These are phyloP conservation scores for Perccottus glenii DNA, from an alignment of 2,113 vertebrate genomes.

Conservation along the genomic window DNA sequence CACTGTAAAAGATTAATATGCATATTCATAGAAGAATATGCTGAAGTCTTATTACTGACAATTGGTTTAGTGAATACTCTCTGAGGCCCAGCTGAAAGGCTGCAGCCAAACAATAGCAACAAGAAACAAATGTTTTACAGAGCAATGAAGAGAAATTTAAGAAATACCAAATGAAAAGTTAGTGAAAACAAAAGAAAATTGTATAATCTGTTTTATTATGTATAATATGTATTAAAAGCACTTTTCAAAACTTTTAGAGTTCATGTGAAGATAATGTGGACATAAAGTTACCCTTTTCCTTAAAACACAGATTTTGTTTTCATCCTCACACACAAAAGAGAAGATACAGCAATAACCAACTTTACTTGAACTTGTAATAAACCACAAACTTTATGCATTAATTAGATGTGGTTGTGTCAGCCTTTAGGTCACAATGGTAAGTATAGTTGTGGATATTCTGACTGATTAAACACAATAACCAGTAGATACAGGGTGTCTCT, in stretches of 20 bases:
- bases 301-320: too few species aligned
- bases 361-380: too few species aligned
- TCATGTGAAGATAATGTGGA: too few species aligned
- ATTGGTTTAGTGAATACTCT: conserved; percentile 51
- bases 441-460: too few species aligned
- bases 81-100: conserved; percentile 56
- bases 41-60: conserved; percentile 87
- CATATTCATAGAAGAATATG: conserved; percentile 80
- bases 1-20: conserved; percentile 76
- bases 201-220: neutral
- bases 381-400: too few species aligned
- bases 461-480: too few species aligned
- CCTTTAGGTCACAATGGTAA: too few species aligned
- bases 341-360: too few species aligned
- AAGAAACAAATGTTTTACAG: conserved; percentile 33
- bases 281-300: too few species aligned
- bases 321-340: too few species aligned
- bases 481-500: too few species aligned
- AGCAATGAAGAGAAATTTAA: conserved; percentile 14
- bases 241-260: neutral
- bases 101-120: conserved; percentile 37
- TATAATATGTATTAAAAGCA: neutral
- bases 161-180: neutral
- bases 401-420: too few species aligned
- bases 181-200: conserved; percentile 33